Base-by-base conservation (phyloP, 2,797 vertebrate genomes). In the Leptatherina wallacei region DNA sequence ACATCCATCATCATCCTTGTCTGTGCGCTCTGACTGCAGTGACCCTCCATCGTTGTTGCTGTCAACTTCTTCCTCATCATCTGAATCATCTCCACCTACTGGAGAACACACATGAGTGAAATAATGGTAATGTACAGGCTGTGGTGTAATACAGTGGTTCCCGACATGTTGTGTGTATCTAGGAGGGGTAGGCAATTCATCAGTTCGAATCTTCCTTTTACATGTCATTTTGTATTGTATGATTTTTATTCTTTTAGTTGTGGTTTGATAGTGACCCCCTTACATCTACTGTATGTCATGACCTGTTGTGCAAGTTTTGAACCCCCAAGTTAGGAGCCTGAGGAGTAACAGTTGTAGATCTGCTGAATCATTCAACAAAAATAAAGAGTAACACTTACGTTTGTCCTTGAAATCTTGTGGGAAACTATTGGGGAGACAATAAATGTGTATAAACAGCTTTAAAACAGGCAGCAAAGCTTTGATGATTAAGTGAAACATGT, bases 1-100 rank as follows among this genome's bases (percentile, higher is more conserved):
- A 1, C 30, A 61, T 0, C 75, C 66, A 13, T 98, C 98, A 2
- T 99, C 97, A 16, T 99, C 97, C 85, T 96, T 96, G 91, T 99
- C 97, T 0, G 72, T 93, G 49, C 94, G 96, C 75, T 99, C 97
- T 0, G 96, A 99, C 40, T 95, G 93, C 88, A 96, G 73, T 0
- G 97, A 98, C 55, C 88, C 64, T 4, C 90, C 94, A 4, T 98
- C 97, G 6, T 94, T 92, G 82, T 92, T 93, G 92, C 94, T 93
- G 22, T 90, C 95, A 61, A 86, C 85, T 11, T 95, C 94, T 27
- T 98, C 96, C 2, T 85, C 84, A 0, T 96, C 95, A 0, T 96
- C 95, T 0, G 92, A 94, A 40, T 97, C 95, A 73, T 97, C 96
- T 12, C 80, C 69, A 64, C 94, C 96, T 88, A 84, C 93, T 95